A percentile compares a stretch with the other conserved stretches of the same genome.
These are phyloP conservation scores for Daubentonia madagascariensis DNA, from an alignment of 2,113 vertebrate genomes.

Conservation along the genomic window DNA sequence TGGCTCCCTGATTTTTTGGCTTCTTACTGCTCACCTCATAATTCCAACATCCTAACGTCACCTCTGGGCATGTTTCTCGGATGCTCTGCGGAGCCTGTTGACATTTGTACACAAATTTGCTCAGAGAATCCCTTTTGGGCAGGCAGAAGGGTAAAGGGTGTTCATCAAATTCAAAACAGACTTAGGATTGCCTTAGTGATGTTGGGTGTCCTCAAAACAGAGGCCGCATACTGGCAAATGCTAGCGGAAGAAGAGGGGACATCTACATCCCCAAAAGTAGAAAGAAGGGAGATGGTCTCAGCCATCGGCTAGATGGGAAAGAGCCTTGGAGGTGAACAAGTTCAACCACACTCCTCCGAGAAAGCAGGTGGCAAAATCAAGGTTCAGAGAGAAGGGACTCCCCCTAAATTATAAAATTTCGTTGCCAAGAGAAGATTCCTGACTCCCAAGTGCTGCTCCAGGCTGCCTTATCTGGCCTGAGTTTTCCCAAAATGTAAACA, in stretches of 20 bases:
- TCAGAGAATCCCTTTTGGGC: slow-evolving; percentile 28
- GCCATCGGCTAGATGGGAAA: not conserved
- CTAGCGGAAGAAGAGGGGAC: not conserved
- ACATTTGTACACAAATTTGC: slow-evolving; percentile 66
- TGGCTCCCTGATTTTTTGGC: slow-evolving; percentile 85
- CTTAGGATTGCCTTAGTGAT: not conserved
- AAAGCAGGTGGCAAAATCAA: not conserved
- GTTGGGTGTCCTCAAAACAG: fast-evolving
- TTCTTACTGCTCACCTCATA: slow-evolving; percentile 83
- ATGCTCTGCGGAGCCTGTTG: slow-evolving; percentile 65
- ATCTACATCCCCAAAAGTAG: not conserved
- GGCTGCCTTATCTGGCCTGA: slow-evolving; percentile 50
- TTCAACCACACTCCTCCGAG: not conserved
- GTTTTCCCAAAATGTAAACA: slow-evolving; percentile 47
- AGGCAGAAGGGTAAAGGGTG: slow-evolving; percentile 62
- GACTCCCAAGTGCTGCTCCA: not conserved
- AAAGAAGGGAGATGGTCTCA: not conserved
- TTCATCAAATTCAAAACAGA: slow-evolving; percentile 63
- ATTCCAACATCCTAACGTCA: slow-evolving; percentile 83
- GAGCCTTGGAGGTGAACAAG: not conserved
- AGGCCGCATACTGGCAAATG: not conserved
- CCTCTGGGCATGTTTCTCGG: slow-evolving; percentile 81
- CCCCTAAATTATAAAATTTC: not conserved
- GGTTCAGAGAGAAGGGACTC: not conserved
- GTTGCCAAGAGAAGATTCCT: slow-evolving; percentile 38